phyloP scores from a whole-genome alignment of 2,797 vertebrate species.

The Somateria mollissima region DNA sequence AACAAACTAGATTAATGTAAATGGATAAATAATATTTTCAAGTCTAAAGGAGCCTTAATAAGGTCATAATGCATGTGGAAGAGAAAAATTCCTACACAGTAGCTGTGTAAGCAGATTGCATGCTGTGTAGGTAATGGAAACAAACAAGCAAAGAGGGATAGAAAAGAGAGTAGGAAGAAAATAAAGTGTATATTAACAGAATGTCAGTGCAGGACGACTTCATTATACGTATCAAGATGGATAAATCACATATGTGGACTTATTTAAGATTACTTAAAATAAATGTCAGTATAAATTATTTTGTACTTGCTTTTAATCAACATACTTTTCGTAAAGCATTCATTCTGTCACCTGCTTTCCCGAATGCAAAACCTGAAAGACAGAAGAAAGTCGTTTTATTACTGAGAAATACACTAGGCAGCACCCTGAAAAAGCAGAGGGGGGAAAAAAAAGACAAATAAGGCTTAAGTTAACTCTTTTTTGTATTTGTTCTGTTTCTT shows the following conservation, averaged over 20 bases:
- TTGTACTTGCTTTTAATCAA: neutral
- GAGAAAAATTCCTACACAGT: neutral
- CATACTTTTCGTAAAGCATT: constrained; percentile 91
- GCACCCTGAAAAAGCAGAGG: neutral
- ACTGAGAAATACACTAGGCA: neutral
- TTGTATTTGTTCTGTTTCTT: neutral
- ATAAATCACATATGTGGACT: neutral
- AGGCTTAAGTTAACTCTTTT: neutral
- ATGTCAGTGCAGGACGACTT: neutral
- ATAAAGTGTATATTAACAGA: neutral
- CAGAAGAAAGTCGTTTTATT: neutral
- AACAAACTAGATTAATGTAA: neutral
- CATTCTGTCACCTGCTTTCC: constrained; percentile 87
- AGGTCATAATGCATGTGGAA: neutral
- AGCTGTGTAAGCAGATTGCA: neutral
- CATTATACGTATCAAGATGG: neutral
- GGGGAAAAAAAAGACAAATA: neutral
- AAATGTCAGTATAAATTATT: neutral
- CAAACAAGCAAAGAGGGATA: neutral
- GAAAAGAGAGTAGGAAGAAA: neutral
- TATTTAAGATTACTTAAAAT: neutral
- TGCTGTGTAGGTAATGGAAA: neutral
- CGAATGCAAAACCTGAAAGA: constrained; percentile 90
- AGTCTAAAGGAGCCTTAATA: neutral
- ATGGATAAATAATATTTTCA: neutral